Conservation (phyloP, 2,797 vertebrate species). For the Caiman crocodilus region DNA sequence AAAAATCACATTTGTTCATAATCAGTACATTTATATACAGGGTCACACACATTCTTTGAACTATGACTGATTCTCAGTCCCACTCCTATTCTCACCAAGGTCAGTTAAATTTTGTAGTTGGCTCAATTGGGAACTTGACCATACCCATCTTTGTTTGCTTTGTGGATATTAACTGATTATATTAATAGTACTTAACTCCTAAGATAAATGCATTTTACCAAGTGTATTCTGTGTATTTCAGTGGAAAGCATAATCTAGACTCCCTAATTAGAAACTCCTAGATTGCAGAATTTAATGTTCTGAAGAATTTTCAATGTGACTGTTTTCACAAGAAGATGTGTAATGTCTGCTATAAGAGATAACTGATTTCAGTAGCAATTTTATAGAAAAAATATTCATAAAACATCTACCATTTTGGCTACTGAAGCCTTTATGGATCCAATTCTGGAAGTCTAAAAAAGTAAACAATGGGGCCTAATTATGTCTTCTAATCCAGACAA, state of each 20-base stretch:
- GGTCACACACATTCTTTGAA: not conserved
- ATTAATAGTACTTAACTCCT: not conserved
- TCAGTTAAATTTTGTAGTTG: not conserved
- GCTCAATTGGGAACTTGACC: not conserved
- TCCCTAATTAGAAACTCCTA: not conserved
- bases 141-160: not conserved
- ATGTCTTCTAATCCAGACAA: not conserved
- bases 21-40: not conserved
- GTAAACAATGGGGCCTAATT: not conserved
- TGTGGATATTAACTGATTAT: not conserved
- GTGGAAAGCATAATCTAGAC: not conserved
- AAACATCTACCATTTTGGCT: not conserved
- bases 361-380: not conserved
- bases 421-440: not conserved
- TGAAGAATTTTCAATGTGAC: not conserved
- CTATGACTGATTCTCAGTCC: not conserved
- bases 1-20: not conserved
- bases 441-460: not conserved
- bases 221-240: not conserved
- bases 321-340: not conserved
- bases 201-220: not conserved
- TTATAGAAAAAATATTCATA: not conserved
- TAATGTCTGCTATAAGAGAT: not conserved
- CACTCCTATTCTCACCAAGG: not conserved
- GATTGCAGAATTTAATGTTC: not conserved